Conservation (phyloP, 1,140 invertebrate species). For the Magallana gigas region DNA sequence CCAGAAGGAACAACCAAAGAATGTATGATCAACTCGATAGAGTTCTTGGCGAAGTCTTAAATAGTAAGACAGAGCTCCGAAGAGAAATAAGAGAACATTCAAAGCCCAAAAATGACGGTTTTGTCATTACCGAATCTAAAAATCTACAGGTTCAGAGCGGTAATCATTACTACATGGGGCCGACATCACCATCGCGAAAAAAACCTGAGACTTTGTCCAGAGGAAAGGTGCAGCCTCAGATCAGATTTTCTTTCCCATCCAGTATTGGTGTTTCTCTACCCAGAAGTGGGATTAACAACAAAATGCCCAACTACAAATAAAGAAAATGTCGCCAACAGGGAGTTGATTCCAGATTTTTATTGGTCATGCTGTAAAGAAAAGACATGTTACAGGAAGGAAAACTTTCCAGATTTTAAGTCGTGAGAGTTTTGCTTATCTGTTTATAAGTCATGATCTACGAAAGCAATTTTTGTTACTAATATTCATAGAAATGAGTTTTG, state of each 20-base stretch:
- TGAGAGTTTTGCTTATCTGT: not conserved
- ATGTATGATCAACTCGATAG: not conserved
- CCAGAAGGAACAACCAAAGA: not conserved
- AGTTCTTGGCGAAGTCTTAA: not conserved
- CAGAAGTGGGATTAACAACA: not conserved
- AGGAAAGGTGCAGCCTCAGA: not conserved
- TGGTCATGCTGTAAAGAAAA: too few relatives aligned
- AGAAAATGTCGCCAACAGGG: too few relatives aligned
- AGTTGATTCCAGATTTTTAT: too few relatives aligned
- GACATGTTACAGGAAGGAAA: not conserved
- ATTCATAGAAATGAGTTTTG: too few relatives aligned
- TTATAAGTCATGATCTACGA: not conserved
- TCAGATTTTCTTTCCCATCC: not conserved
- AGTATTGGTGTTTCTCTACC: not conserved
- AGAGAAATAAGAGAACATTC: not conserved
- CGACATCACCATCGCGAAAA: not conserved
- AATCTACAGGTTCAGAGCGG: not conserved
- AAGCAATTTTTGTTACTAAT: not conserved
- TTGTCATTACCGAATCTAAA: not conserved
- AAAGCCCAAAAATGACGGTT: not conserved
- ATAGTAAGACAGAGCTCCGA: not conserved
- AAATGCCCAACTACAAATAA: too few relatives aligned
- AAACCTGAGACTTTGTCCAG: not conserved
- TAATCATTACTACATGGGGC: not conserved
- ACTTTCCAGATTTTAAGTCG: not conserved